Conservation (phyloP, 2,797 vertebrate species). For the Myripristis murdjan region DNA sequence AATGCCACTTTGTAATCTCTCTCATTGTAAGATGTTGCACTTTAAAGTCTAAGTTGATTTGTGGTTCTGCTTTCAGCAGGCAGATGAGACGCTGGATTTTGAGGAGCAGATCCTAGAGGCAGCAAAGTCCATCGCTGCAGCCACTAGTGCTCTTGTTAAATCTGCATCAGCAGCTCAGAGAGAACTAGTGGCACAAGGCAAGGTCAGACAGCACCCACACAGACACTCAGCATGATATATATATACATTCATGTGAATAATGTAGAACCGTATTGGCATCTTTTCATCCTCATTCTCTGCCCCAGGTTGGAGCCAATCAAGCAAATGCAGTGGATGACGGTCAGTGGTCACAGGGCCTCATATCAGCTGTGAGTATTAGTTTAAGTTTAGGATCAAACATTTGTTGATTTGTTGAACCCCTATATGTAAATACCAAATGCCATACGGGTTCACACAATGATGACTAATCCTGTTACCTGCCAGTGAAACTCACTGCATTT, state of each 20-base stretch:
- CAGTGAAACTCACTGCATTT: too few relatives aligned
- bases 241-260: background rate
- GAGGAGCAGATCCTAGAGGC: slow-evolving; percentile 99
- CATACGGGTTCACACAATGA: too few relatives aligned
- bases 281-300: slow-evolving; percentile 7
- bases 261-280: background rate
- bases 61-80: slow-evolving; percentile 88
- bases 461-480: too few relatives aligned
- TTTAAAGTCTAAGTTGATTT: slow-evolving; percentile 22
- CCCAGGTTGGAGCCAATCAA: slow-evolving; percentile 94
- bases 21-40: background rate
- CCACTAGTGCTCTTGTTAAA: slow-evolving; percentile 97
- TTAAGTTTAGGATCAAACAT: background rate
- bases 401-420: too few relatives aligned
- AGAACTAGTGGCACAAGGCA: slow-evolving; percentile 97
- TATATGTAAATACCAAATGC: too few relatives aligned
- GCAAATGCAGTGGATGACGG: slow-evolving; percentile 98
- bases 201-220: slow-evolving; percentile 86
- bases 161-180: slow-evolving; percentile 98
- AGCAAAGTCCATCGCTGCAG: slow-evolving; percentile 97
- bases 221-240: background rate
- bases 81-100: slow-evolving; percentile 97
- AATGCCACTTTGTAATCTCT: background rate
- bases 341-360: slow-evolving; percentile 99
- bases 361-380: slow-evolving; percentile 91